A percentile compares a stretch with the other conserved stretches of the same genome.
These are phyloP conservation scores for Cetoscarus ocellatus DNA, from an alignment of 2,797 vertebrate genomes.

Conservation along the genomic window DNA sequence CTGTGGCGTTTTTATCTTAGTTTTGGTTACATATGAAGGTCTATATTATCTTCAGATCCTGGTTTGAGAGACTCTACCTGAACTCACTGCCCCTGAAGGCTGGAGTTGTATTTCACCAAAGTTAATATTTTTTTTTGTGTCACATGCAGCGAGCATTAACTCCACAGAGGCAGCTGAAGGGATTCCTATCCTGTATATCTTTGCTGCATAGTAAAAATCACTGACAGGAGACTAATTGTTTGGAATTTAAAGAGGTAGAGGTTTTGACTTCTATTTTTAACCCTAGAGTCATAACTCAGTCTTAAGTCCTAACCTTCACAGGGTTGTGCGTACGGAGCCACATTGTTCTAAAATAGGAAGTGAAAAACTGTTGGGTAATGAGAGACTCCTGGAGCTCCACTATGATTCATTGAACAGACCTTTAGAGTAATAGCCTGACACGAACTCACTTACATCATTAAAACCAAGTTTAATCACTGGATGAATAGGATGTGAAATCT, in stretches of 20 bases:
- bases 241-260: background rate
- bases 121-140: background rate
- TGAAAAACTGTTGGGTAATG: slow-evolving; percentile 5
- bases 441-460: background rate
- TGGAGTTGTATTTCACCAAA: background rate
- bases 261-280: background rate
- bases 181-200: background rate
- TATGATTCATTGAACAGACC: background rate
- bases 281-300: background rate
- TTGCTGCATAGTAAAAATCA: background rate
- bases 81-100: background rate
- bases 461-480: background rate
- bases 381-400: slow-evolving; percentile 1
- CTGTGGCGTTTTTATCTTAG: background rate
- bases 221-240: background rate
- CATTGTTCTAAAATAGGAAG: slow-evolving; percentile 26
- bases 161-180: background rate
- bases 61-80: background rate
- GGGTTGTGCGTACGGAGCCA: background rate
- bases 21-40: background rate
- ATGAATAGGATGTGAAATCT: background rate
- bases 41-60: background rate
- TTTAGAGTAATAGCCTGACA: slow-evolving; percentile 2
- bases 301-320: background rate
- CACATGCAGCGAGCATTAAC: background rate